phyloP scores from a whole-genome alignment of 2,113 vertebrate species.

The Isichthys henryi region DNA sequence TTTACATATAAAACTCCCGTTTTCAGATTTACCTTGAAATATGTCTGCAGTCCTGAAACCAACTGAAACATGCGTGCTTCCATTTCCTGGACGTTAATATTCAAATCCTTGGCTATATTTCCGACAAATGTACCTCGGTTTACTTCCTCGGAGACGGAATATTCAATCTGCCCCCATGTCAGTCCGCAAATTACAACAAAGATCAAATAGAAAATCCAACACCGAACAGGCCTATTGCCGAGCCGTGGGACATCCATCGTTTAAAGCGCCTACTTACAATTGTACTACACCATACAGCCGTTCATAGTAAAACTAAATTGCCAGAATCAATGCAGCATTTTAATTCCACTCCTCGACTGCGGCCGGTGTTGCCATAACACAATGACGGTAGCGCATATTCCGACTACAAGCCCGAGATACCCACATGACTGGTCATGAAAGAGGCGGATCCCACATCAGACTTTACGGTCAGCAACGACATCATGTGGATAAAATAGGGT shows the following conservation, averaged over 20 bases:
- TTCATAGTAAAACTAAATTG: background rate
- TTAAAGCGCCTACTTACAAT: background rate
- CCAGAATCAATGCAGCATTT: background rate
- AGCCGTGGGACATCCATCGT: slow-evolving; percentile 34
- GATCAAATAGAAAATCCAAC: slow-evolving; percentile 34
- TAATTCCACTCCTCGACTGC: background rate
- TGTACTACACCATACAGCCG: background rate
- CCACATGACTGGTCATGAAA: slow-evolving; percentile 17
- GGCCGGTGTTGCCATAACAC: background rate
- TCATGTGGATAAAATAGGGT: slow-evolving; percentile 4
- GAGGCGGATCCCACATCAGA: slow-evolving; percentile 25
- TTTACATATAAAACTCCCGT: slow-evolving; percentile 47
- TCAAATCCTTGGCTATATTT: slow-evolving; percentile 57
- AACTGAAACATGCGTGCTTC: slow-evolving; percentile 45
- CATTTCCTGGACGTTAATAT: slow-evolving; percentile 42
- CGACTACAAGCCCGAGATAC: slow-evolving; percentile 26
- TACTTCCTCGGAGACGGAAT: slow-evolving; percentile 54
- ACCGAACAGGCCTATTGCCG: slow-evolving; percentile 31
- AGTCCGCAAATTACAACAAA: background rate
- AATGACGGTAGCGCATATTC: background rate
- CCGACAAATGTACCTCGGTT: slow-evolving; percentile 56
- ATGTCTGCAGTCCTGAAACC: slow-evolving; percentile 45
- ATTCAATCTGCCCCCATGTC: slow-evolving; percentile 46
- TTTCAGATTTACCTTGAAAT: slow-evolving; percentile 48
- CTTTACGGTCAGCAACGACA: slow-evolving; percentile 44